These are phyloP conservation scores for Geothlypis trichas DNA, from an alignment of 2,113 vertebrate genomes.

Conservation along the genomic window DNA sequence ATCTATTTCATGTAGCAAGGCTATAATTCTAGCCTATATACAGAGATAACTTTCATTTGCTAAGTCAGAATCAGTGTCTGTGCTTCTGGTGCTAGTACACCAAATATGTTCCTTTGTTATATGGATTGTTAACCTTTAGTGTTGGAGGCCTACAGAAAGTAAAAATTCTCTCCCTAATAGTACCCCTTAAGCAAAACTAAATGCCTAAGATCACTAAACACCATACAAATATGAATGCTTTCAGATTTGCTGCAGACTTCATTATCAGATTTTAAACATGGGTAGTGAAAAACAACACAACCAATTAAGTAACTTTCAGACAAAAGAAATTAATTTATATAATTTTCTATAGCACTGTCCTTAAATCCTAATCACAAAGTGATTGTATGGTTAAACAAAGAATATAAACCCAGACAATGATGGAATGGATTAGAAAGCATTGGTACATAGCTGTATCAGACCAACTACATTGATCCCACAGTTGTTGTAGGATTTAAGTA, in stretches of 20 bases:
- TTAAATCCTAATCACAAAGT: neutral
- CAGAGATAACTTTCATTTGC: neutral
- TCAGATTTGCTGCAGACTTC: neutral
- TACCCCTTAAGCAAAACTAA: neutral
- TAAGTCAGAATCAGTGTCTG: neutral
- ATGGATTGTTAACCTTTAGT: neutral
- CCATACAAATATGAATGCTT: neutral
- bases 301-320: neutral
- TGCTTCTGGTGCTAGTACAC: neutral
- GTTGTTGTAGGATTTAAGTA: neutral
- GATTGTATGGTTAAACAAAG: neutral
- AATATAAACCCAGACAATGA: neutral
- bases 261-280: neutral
- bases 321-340: neutral
- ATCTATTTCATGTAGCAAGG: neutral
- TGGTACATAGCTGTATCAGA: neutral
- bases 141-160: neutral
- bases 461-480: neutral
- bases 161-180: neutral
- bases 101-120: neutral
- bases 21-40: neutral
- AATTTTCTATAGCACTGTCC: neutral
- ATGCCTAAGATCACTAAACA: neutral
- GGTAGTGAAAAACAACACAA: neutral
- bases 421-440: neutral